Evolutionary conservation across 1,140 invertebrate genomes (phyloP).

Genomic region (Dolichoris vasculosae): DNA sequence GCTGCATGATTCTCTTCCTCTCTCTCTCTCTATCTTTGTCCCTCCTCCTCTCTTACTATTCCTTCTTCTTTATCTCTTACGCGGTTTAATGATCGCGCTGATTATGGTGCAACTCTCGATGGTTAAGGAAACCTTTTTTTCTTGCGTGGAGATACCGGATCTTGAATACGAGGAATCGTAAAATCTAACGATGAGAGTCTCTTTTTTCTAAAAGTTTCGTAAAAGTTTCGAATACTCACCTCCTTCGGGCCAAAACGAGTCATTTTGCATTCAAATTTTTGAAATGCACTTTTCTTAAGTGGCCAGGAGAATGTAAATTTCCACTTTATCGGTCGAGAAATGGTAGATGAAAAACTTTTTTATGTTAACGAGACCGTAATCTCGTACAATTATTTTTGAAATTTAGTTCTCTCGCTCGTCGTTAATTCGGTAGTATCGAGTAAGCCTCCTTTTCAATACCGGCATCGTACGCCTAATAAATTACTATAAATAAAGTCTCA

Average conservation of each 20-base stretch:
- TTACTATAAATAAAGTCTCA: too few relatives aligned
- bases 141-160: conserved; percentile 19
- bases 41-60: not conserved
- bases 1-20: conserved; percentile 10
- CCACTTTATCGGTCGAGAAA: conserved; percentile 8
- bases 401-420: not conserved
- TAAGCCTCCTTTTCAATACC: not conserved
- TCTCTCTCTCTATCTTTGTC: not conserved
- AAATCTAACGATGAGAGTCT: conserved; percentile 27
- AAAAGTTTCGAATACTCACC: not conserved
- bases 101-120: conserved; percentile 36
- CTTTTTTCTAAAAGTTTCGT: conserved; percentile 14
- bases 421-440: not conserved
- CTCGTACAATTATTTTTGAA: not conserved
- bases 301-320: not conserved
- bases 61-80: conserved; percentile 24
- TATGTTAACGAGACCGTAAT: not conserved
- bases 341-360: conserved; percentile 8
- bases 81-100: conserved; percentile 32
- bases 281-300: conserved; percentile 29
- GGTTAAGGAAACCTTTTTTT: conserved; percentile 17
- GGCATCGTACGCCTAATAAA: not conserved
- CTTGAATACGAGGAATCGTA: conserved; percentile 20
- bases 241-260: not conserved
- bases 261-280: conserved; percentile 27